Evolutionary conservation across 1,140 invertebrate genomes (phyloP).

Genomic region (Diuraphis noxia): DNA sequence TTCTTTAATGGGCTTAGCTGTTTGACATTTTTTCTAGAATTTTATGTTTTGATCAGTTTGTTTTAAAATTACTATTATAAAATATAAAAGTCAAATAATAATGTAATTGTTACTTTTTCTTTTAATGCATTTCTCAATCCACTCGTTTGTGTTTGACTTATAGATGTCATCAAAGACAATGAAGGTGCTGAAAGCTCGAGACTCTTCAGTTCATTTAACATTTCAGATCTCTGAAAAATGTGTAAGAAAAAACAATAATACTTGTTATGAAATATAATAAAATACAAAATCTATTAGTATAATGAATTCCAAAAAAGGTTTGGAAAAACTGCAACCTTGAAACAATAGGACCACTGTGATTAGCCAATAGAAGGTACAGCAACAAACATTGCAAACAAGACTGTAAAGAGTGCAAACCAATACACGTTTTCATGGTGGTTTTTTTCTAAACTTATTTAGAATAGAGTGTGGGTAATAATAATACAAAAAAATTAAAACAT

Average conservation of each 20-base stretch:
- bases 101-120: conserved; percentile 20
- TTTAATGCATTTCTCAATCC: conserved; percentile 43
- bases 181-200: conserved; percentile 36
- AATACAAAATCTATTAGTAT: background rate
- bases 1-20: background rate
- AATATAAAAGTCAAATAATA: background rate
- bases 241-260: background rate
- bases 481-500: background rate
- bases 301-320: no score
- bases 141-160: conserved; percentile 43
- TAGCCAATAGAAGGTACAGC: no score
- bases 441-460: no score
- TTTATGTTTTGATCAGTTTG: background rate
- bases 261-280: background rate
- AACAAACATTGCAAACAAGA: no score
- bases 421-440: no score
- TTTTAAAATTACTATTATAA: background rate
- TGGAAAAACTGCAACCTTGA: no score
- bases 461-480: background rate
- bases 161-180: conserved; percentile 49
- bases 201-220: conserved; percentile 44
- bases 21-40: conserved; percentile 31
- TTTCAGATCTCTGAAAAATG: conserved; percentile 31
- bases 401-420: no score
- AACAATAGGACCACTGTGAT: no score